These are phyloP conservation scores for Peromyscus eremicus DNA, from an alignment of 2,797 vertebrate species.

Conservation along the genomic window DNA sequence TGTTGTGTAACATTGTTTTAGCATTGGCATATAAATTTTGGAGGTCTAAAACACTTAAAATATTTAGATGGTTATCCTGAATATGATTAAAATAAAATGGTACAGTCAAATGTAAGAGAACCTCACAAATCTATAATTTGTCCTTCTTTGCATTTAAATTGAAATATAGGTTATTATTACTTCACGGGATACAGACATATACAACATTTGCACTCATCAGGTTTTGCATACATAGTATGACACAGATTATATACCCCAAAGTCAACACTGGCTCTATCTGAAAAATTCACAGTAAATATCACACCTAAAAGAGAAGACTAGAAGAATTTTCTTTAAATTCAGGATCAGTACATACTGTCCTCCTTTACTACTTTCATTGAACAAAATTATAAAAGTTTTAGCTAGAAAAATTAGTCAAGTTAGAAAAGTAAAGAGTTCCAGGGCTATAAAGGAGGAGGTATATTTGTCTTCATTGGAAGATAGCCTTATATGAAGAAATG, in stretches of 20 bases:
- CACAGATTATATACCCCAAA: not conserved
- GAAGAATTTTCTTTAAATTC: not conserved
- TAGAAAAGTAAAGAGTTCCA: not conserved
- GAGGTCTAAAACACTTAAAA: not conserved
- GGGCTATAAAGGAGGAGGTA: not conserved
- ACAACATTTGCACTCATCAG: not conserved
- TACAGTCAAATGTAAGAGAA: not conserved
- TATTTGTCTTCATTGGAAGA: too few relatives aligned
- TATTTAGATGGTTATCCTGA: not conserved
- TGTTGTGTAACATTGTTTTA: not conserved
- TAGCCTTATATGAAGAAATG: not conserved
- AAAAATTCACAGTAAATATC: not conserved
- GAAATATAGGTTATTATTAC: not conserved
- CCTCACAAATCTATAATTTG: not conserved
- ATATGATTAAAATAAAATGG: not conserved
- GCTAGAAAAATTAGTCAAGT: not conserved
- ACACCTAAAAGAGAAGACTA: not conserved
- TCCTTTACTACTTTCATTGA: too few relatives aligned
- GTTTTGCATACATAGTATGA: not conserved
- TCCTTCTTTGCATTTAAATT: not conserved
- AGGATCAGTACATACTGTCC: accelerated
- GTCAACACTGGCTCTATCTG: not conserved
- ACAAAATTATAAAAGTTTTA: not conserved
- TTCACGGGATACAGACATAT: not conserved
- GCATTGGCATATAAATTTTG: not conserved